Evolutionary conservation across 2,797 vertebrate species (phyloP), one percentile per base, ranked within the genome.

Genomic region (Acanthurus lineatus): DNA sequence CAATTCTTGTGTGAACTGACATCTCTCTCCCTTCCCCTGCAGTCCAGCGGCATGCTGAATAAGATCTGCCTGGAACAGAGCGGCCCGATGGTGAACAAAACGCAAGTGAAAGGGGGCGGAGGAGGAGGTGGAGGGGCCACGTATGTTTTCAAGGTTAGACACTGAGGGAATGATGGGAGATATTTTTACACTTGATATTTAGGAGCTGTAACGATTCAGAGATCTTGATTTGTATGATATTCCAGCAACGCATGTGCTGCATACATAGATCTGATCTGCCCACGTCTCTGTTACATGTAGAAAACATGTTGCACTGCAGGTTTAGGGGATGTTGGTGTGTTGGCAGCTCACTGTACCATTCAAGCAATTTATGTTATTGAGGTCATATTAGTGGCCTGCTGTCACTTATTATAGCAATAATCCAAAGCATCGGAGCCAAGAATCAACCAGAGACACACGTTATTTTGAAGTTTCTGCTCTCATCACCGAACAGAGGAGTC

Each of bases 71-170:
- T 93, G 15, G 97, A 98, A 58, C 97, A 99, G 92, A 98, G 95
- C 77, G 94, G 94, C 1, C 96, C 96, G 32, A 94, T 96, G n/a
- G 95, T 97, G 82, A 97, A 98, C 89, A 97, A 97, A 91, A 97
- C 96, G 6, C 96, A 95, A 48, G 93, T 96, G 70, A 97, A 96
- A 86, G 96, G 97, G 90, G 97, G 97, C 35, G 98, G 97, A 63
- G 98, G 98, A 19, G 97, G 97, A 0, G 97, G 97, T 0, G 98
- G 98, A 0, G 98, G 98, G 16, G 98, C 96, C 22, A 98, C 98
- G 0, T 99, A 97, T 7, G 94, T 99, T 57, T 99, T 98, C 94
- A 99, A 98, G 97, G 98, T 99, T 91, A 88, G 87, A 48, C 22
- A 49, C 51, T 6, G 38, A 35, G 35, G 38, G 19, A 48, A 47